These are phyloP conservation scores for Steinernema hermaphroditum DNA, from an alignment of 2,888 invertebrate species.

Conservation along the genomic window DNA sequence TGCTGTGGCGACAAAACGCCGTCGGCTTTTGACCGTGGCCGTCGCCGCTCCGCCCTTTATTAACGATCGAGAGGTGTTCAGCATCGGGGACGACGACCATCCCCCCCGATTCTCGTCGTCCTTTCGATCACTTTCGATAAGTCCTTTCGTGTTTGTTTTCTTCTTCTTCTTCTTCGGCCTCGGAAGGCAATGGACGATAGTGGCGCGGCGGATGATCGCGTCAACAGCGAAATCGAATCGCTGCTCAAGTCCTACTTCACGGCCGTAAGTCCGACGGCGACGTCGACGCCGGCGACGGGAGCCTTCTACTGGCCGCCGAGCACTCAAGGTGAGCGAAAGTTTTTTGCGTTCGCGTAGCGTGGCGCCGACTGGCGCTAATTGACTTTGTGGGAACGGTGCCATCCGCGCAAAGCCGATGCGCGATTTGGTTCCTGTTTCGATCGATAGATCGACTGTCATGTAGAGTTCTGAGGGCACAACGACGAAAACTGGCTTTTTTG, in stretches of 20 bases:
- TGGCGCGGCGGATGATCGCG: not conserved
- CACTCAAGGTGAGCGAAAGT: not conserved
- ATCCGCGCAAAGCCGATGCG: not conserved
- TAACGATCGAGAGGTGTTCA: not conserved
- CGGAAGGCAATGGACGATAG: not conserved
- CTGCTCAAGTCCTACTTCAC: constrained; percentile 3
- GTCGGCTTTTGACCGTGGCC: constrained; percentile 12
- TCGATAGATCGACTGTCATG: not conserved
- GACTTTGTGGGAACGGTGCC: constrained; percentile 6
- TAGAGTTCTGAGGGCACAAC: not conserved
- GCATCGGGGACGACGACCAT: too few species aligned
- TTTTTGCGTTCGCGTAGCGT: not conserved
- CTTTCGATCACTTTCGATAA: constrained; percentile 3
- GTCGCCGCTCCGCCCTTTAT: constrained; percentile 6
- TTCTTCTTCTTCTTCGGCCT: not conserved
- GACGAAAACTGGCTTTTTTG: too few species aligned
- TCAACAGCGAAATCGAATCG: not conserved
- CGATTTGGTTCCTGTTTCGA: not conserved
- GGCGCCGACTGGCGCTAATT: not conserved
- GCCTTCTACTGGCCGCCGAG: not conserved
- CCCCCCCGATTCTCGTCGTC: constrained; percentile 15
- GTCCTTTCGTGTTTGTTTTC: constrained; percentile 21
- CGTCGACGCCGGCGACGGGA: not conserved
- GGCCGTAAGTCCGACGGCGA: not conserved
- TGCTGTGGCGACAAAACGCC: constrained; percentile 19